phyloP scores from a whole-genome alignment of 1,140 invertebrate genomes.

The Scylla paramamosain region DNA sequence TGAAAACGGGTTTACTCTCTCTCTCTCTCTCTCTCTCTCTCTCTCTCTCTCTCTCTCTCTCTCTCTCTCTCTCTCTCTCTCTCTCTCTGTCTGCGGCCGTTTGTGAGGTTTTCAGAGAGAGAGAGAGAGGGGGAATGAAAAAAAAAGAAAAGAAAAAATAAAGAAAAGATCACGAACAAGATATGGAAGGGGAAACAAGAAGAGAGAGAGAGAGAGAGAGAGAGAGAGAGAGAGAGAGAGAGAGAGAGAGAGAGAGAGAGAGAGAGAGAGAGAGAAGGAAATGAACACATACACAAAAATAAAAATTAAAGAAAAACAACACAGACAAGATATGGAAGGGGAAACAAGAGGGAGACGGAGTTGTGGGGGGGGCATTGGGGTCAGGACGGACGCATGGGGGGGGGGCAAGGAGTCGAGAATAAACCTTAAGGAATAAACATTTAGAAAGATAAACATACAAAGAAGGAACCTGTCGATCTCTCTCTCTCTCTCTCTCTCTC shows the following conservation, averaged over 20 bases:
- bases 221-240: background rate
- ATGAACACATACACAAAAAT: too few species aligned
- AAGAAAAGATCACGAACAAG: too few species aligned
- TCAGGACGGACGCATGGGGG: background rate
- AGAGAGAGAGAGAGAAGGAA: background rate
- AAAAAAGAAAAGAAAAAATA: background rate
- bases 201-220: background rate
- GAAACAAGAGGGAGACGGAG: too few species aligned
- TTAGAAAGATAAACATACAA: background rate
- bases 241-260: too few species aligned
- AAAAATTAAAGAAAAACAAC: too few species aligned
- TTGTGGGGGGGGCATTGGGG: background rate
- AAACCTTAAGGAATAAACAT: background rate
- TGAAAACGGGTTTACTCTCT: background rate
- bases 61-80: background rate
- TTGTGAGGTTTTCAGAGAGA: background rate
- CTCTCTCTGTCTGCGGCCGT: background rate
- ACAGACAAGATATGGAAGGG: too few species aligned
- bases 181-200: too few species aligned
- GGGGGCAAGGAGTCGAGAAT: background rate
- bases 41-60: too few species aligned
- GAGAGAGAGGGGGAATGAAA: too few species aligned
- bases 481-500: slow-evolving; percentile 6
- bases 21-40: slow-evolving; percentile 17
- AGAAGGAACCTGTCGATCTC: background rate